Percentiles rank a stretch among this genome's conserved stretches.
Evolutionary conservation across 1,140 invertebrate genomes (phyloP).

Genomic region (Formica selysi): DNA sequence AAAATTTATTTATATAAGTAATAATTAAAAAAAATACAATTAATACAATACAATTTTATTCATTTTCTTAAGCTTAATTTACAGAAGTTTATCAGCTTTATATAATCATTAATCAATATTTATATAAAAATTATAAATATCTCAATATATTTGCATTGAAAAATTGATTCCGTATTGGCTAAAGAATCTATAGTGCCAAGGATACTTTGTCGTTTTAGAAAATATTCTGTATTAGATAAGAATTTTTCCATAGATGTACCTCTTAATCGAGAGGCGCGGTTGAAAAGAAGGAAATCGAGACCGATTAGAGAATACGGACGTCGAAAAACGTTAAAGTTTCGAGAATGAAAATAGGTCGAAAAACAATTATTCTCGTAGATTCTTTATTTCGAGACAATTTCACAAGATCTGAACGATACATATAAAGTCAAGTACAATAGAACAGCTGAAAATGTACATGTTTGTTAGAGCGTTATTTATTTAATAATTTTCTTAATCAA

Average conservation of each 20-base stretch:
- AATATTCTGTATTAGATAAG: neutral
- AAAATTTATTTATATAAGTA: constrained; percentile 3
- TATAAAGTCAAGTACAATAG: too few species aligned
- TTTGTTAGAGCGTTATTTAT: neutral
- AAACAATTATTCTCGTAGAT: too few species aligned
- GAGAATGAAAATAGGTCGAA: too few species aligned
- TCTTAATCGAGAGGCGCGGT: too few species aligned
- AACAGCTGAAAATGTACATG: too few species aligned
- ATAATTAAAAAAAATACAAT: neutral
- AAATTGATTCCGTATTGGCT: neutral
- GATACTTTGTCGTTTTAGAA: neutral
- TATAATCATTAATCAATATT: too few species aligned
- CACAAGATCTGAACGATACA: too few species aligned
- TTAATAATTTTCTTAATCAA: neutral
- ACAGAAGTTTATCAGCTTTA: neutral
- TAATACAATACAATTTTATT: neutral
- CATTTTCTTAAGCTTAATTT: neutral
- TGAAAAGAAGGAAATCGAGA: too few species aligned
- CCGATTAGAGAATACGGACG: too few species aligned
- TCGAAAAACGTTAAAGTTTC: too few species aligned
- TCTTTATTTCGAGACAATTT: too few species aligned
- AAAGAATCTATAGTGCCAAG: neutral
- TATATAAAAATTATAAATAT: neutral
- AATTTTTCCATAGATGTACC: neutral
- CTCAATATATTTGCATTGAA: neutral